Conservation (phyloP, 2,888 invertebrate species). For the Drosophila paramelanica region DNA sequence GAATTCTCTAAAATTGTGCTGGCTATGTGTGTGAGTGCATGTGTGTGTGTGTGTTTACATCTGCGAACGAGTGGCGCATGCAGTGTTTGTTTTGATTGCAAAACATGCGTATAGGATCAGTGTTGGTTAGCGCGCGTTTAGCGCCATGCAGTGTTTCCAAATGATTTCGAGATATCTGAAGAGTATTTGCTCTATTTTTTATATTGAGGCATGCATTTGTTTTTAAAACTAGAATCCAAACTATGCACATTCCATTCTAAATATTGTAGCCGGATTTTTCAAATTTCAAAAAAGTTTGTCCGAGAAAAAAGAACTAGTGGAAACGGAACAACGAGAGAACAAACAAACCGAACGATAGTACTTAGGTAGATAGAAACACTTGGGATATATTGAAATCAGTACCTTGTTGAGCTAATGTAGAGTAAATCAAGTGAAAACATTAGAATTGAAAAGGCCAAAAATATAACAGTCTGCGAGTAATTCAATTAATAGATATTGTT, state of each 20-base stretch:
- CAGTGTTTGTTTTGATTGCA: constrained; percentile 23
- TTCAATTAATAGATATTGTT: constrained; percentile 61
- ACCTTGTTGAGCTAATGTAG: constrained; percentile 86
- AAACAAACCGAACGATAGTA: constrained; percentile 65
- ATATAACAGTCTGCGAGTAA: constrained; percentile 85
- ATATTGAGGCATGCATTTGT: constrained; percentile 44
- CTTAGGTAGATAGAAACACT: constrained; percentile 42
- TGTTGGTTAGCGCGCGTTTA: constrained; percentile 42
- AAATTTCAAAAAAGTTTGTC: constrained; percentile 39
- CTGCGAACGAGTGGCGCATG: constrained; percentile 30
- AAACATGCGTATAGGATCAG: constrained; percentile 35
- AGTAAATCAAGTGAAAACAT: constrained; percentile 86
- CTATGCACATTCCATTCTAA: constrained; percentile 47
- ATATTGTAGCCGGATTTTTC: constrained; percentile 33
- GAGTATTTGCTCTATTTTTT: constrained; percentile 11
- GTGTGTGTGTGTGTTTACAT: constrained; percentile 4
- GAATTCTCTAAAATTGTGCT: constrained; percentile 43
- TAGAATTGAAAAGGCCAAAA: constrained; percentile 86
- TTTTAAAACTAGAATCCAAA: constrained; percentile 33
- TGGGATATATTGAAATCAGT: constrained; percentile 69
- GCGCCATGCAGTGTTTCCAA: constrained; percentile 52
- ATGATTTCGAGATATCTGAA: constrained; percentile 5
- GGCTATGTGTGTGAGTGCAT: constrained; percentile 2
- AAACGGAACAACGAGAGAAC: constrained; percentile 61
- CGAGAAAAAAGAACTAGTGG: constrained; percentile 51